phyloP scores from a whole-genome alignment of 2,888 invertebrate species.

The Hirtodrosophila cameraria region DNA sequence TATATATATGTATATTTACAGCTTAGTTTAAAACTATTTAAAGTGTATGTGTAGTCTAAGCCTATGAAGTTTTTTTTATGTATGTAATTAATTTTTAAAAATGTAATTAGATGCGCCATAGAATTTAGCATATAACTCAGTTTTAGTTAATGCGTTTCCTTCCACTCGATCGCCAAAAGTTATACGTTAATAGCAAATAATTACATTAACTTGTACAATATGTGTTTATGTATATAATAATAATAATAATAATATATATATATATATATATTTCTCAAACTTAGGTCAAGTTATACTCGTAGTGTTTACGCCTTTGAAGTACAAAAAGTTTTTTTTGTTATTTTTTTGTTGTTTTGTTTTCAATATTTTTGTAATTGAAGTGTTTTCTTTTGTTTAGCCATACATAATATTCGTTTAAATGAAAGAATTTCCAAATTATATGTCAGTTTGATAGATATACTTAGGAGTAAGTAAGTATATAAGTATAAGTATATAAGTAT shows the following conservation, averaged over 20 bases:
- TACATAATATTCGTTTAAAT: constrained; percentile 38
- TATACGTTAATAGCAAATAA: constrained; percentile 50
- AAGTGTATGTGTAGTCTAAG: constrained; percentile 59
- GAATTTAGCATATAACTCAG: constrained; percentile 38
- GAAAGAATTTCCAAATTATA: constrained; percentile 54
- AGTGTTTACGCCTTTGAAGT: constrained; percentile 46
- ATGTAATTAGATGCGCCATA: constrained; percentile 52
- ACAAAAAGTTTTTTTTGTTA: constrained; percentile 52
- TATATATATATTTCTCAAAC: constrained; percentile 34
- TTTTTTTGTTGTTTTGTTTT: constrained; percentile 10
- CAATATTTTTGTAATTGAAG: constrained; percentile 21
- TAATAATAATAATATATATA: constrained; percentile 11
- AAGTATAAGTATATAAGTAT: constrained; percentile 28
- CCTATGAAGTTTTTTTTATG: constrained; percentile 60
- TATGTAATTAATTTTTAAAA: constrained; percentile 68
- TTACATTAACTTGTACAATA: constrained; percentile 34
- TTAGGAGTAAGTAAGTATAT: constrained; percentile 37
- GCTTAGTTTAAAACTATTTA: constrained; percentile 67
- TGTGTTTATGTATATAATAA: constrained; percentile 16
- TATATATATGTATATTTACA: constrained; percentile 67
- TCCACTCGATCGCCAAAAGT: constrained; percentile 33
- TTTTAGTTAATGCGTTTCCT: constrained; percentile 44
- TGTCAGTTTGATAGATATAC: constrained; percentile 46
- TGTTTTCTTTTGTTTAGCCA: constrained; percentile 18
- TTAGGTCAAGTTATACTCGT: constrained; percentile 48